Conservation (phyloP, 2,113 vertebrate species). For the Rhagologus leucostigma region DNA sequence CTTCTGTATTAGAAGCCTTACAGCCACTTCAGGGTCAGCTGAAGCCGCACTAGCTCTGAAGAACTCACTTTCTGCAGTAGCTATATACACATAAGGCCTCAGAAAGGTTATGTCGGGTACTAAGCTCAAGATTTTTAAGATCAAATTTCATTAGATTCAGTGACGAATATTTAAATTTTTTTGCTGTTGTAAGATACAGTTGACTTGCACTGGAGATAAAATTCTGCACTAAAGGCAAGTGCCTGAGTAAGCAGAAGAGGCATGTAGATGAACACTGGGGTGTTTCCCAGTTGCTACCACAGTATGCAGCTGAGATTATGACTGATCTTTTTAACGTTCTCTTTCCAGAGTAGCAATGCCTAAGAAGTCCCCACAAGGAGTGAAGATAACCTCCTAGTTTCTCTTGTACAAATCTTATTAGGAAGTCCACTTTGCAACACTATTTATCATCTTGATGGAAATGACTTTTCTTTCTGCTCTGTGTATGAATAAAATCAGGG, state of each 20-base stretch:
- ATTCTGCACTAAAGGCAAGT: background rate
- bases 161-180: background rate
- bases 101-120: background rate
- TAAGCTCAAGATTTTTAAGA: background rate
- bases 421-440: background rate
- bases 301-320: background rate
- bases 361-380: background rate
- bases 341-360: background rate
- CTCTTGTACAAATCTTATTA: background rate
- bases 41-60: background rate
- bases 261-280: background rate
- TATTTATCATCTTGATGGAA: background rate
- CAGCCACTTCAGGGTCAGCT: background rate
- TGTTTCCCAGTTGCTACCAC: background rate
- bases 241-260: background rate
- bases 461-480: background rate
- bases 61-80: background rate
- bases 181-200: background rate
- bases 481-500: background rate
- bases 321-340: background rate
- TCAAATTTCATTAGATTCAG: background rate
- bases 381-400: background rate
- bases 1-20: background rate
- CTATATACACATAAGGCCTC: background rate
- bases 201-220: background rate